Base-by-base conservation (phyloP, 2,888 invertebrate species). In the Luffia ferchaultella region DNA sequence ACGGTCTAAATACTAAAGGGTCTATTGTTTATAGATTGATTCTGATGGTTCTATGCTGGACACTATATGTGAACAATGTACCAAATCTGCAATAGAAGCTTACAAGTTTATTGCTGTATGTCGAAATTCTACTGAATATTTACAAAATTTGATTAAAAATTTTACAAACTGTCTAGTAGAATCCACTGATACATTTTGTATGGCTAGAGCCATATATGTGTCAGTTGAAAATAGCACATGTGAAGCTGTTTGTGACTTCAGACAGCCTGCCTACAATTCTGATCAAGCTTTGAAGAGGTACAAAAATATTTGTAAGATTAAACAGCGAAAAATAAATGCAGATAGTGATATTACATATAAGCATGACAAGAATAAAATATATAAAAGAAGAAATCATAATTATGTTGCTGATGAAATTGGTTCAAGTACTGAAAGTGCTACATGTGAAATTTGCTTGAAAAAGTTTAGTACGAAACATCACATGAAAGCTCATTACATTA, bases 371-470 rank as follows among this genome's bases (percentile, higher is more conserved):
- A 30, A 30, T 3, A 3, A 30, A 12, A 30, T 30, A 7, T 7
- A 30, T 7, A 30, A 30, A 30, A 30, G 30, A 30, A 30, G 12
- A 30, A 3, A 30, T 7, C 30, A 30, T 7, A 12, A 30, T 30
- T 7, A 3, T 30, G 30, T 12, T 7, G 3, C 30, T 30, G 12
- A 30, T 3, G 12, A 12, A 7, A 12, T 7, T 30, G 30, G 30
- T 30, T 3, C 30, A 7, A 30, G 12, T 30, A 12, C 12, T 7
- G 12, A 30, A 30, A 12, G 3, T 30, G 54, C 50, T 46, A 52
- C 67, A 58, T 78, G 78, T 52, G 72, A 67, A 51, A 61, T 56
- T 3, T 79, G 79, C 52, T 52, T 62, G 1, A 72, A 68, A 58
- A 50, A 56, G 2, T 78, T 63, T 50, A 61, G 60, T 1, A 58